Evolutionary conservation across 2,113 vertebrate species (phyloP), one percentile per base, ranked within the genome.

Genomic region (Thunnus thynnus): DNA sequence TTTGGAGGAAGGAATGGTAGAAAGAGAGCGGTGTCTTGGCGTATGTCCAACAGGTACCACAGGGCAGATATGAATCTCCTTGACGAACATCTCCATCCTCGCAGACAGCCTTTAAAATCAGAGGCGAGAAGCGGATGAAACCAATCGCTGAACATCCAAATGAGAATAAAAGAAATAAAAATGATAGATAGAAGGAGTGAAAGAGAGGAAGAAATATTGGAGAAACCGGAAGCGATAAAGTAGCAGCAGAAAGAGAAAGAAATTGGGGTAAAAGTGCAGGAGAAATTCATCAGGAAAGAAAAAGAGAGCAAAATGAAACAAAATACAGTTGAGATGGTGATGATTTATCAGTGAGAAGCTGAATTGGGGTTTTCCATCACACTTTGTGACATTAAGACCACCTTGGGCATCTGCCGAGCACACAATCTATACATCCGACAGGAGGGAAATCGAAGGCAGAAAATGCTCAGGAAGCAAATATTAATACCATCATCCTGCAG

Each of bases 281-380:
- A 66, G 25, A 30, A 47, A 46, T 55, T 22, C 47, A 46, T 30
- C 57, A 30, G 13, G 46, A 17, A 46, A 47, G 47, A 58, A 66
- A 55, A 50, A 25, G 51, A 13, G 47, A 9, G 17, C 4, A 16
- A 9, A 71, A 30, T 62, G 63, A 66, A 57, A 68, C 32, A 46
- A 80, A 68, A 48, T 47, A 55, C 13, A 61, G 55, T 50, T 55
- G 16, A 67, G 64, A 62, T 58, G 25, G 69, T 55, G 69, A 64
- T 66, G 27, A 78, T 82, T 12, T 22, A 57, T 66, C 48, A 61
- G 16, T 11, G 16, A 30, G 51, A 55, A 44, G 22, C 41, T 73
- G 62, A 52, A 69, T 58, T 72, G 18, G 13, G 56, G 27, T 11
- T 71, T 54, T 64, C 52, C 50, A 68, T 88, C 52, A 76, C 27